phyloP scores from a whole-genome alignment of 2,797 vertebrate genomes.

The Cichlasoma orientale region DNA sequence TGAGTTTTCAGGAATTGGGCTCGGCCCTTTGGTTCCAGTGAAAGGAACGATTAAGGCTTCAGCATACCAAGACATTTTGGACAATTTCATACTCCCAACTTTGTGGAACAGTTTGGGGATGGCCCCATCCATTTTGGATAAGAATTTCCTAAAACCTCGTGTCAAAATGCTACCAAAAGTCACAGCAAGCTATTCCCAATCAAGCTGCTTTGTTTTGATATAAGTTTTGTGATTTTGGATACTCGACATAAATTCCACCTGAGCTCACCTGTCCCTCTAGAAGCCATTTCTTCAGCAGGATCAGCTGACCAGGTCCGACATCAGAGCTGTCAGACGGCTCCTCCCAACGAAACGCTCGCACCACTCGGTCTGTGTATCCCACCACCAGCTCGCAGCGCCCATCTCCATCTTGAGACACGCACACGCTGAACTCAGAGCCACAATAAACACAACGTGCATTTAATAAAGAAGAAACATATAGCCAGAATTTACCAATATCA shows the following conservation, averaged over 20 bases:
- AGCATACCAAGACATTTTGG: too few relatives aligned
- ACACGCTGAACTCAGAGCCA: background rate
- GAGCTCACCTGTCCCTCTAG: constrained; percentile 92
- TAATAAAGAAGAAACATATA: background rate
- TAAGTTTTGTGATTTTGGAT: background rate
- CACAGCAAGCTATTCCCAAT: too few relatives aligned
- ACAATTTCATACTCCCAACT: too few relatives aligned
- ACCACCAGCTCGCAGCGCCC: constrained; percentile 92
- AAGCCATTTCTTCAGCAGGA: constrained; percentile 96
- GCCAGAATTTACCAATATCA: constrained; percentile 87
- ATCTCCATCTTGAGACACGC: constrained; percentile 86
- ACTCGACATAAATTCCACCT: background rate
- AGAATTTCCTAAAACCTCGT: too few relatives aligned
- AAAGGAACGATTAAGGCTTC: too few relatives aligned
- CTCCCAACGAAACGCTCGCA: constrained; percentile 97
- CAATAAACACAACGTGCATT: rapidly evolving
- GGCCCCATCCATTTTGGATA: too few relatives aligned
- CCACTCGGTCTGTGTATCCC: constrained; percentile 97
- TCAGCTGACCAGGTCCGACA: constrained; percentile 85
- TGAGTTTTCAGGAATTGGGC: too few relatives aligned
- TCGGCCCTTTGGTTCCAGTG: too few relatives aligned
- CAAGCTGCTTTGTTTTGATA: too few relatives aligned
- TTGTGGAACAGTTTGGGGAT: too few relatives aligned
- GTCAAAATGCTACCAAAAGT: too few relatives aligned
- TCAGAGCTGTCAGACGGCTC: constrained; percentile 84